These are phyloP conservation scores for Orchestes rusci DNA, from an alignment of 2,888 invertebrate genomes.

Conservation along the genomic window DNA sequence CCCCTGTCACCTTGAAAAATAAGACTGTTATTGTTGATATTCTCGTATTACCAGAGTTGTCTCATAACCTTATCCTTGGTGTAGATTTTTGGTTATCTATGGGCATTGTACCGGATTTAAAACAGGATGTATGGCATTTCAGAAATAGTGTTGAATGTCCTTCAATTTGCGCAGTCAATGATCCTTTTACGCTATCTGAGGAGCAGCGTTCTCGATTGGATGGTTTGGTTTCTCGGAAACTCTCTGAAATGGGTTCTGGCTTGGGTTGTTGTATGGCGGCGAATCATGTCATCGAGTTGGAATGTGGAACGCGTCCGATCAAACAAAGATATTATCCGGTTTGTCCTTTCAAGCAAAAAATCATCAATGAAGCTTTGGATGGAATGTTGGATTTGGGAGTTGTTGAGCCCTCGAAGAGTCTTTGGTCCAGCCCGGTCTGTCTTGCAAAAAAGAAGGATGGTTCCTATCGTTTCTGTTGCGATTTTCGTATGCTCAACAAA, in stretches of 20 bases:
- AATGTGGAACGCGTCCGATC: conserved; percentile 6
- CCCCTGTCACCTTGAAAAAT: too few species aligned
- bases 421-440: neutral
- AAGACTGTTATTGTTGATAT: neutral
- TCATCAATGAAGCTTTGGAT: neutral
- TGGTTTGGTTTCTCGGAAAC: neutral
- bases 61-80: neutral
- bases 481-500: neutral
- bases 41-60: neutral
- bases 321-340: conserved; percentile 4
- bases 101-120: neutral
- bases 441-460: neutral
- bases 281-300: neutral
- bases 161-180: neutral
- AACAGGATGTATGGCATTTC: neutral
- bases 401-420: neutral
- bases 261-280: neutral
- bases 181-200: too few species aligned
- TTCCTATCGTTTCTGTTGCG: neutral
- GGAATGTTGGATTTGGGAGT: neutral
- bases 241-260: neutral
- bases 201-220: too few species aligned
- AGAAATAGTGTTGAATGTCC: neutral
- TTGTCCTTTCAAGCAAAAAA: neutral
- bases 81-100: neutral